Base-by-base conservation (phyloP, 2,113 vertebrate species). In the Myrmophylax atrothorax region DNA sequence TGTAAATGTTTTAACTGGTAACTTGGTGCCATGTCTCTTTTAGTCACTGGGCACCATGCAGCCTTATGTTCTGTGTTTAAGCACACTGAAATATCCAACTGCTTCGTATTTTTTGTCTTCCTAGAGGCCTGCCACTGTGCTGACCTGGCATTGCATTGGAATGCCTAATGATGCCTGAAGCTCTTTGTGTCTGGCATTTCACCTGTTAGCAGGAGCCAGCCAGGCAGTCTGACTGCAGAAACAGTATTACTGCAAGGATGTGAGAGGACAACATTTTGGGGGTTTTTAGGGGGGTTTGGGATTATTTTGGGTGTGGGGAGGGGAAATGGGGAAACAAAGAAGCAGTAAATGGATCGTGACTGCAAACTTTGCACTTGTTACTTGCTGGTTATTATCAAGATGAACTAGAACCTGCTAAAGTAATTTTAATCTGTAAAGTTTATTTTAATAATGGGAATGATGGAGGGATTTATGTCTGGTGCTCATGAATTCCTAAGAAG, bases 111-210 rank as follows among this genome's bases (percentile, higher is more conserved):
- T 98, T 97, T 95, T 78, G 95, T 97, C 97, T 98, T 98, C 96
- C 95, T 96, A 91, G 97, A 97, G 98, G 98, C 97, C 98, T 97
- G 93, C 98, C 97, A 96, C 98, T 98, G 98, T 99, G 98, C 98
- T 97, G 97, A 98, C 86, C 64, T 87, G 93, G 90, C 84, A 9
- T 47, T 58, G 73, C 73, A 12, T 56, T 47, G 74, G 50, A 85
- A 86, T 75, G 26, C 42, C 84, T 87, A 63, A 85, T 53, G 38
- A 81, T 80, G 94, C 79, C 95, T 84, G 77, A 87, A 96, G 90
- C 92, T 93, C 25, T 75, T 84, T 67, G 84, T 46, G 93, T 93
- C 96, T 94, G 87, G 95, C 85, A 40, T 81, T 83, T 63, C 49
- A 4, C 23, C 8, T 25, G 52, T 69, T 38, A 60, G 58, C 58